Evolutionary conservation across 2,888 invertebrate species (phyloP).

Genomic region (Drosophila pseudotakahashii): DNA sequence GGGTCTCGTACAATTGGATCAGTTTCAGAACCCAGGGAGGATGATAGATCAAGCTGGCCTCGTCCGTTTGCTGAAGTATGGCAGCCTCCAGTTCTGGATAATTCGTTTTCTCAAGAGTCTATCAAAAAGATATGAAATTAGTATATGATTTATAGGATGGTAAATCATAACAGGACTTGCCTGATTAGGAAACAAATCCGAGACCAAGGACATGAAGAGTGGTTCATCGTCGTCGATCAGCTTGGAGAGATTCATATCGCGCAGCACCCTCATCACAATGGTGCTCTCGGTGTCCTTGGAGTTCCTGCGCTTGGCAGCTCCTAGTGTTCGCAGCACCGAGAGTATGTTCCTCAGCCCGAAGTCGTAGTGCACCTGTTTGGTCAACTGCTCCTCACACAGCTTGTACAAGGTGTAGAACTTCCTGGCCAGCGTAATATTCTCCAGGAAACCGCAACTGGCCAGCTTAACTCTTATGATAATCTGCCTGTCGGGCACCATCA

Average conservation of each 20-base stretch:
- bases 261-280: slow-evolving; percentile 97
- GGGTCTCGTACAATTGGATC: slow-evolving; percentile 98
- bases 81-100: slow-evolving; percentile 95
- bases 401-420: slow-evolving; percentile 99
- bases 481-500: slow-evolving; percentile 99
- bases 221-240: slow-evolving; percentile 99
- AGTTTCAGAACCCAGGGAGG: slow-evolving; percentile 98
- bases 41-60: slow-evolving; percentile 93
- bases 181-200: slow-evolving; percentile 98
- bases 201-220: slow-evolving; percentile 97
- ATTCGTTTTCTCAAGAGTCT: slow-evolving; percentile 93
- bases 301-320: slow-evolving; percentile 95
- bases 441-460: slow-evolving; percentile 97
- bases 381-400: slow-evolving; percentile 97
- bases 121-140: background rate
- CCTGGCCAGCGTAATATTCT: slow-evolving; percentile 96
- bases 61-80: slow-evolving; percentile 92
- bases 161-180: slow-evolving; percentile 50
- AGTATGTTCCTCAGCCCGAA: slow-evolving; percentile 97
- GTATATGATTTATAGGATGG: too few species aligned
- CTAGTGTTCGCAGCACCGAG: slow-evolving; percentile 96
- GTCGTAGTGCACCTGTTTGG: slow-evolving; percentile 99
- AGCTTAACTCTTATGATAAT: slow-evolving; percentile 98
- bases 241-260: slow-evolving; percentile 99
- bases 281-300: slow-evolving; percentile 97